A percentile compares a stretch with the other conserved stretches of the same genome.
phyloP scores from a whole-genome alignment of 35 echinoderm and acorn worm genomes.

The Strongylocentrotus purpuratus region DNA sequence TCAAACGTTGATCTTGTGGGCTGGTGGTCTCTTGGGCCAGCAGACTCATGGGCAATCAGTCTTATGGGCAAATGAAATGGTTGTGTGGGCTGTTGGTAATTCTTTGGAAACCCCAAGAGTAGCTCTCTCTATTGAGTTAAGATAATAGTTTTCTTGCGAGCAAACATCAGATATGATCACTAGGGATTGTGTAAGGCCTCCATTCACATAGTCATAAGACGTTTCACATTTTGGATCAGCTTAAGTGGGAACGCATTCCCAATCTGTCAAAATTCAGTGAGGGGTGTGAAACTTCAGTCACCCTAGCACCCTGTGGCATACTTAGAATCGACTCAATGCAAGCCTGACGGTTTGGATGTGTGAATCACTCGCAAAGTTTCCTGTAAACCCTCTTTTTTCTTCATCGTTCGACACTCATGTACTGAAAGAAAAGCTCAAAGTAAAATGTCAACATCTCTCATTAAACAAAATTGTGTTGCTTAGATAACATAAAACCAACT shows the following conservation, averaged over 20 bases:
- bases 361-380: conserved; percentile 34
- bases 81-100: too few relatives aligned
- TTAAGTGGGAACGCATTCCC: neutral
- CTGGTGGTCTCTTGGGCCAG: too few relatives aligned
- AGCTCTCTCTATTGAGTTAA: neutral
- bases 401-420: neutral
- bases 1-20: too few relatives aligned
- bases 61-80: too few relatives aligned
- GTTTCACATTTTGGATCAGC: neutral
- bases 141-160: neutral
- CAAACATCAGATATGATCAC: neutral
- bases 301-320: neutral
- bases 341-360: neutral
- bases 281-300: conserved; percentile 1
- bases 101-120: neutral
- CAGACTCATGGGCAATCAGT: too few relatives aligned
- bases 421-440: neutral
- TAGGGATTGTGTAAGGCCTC: neutral
- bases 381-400: neutral
- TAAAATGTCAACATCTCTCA: neutral
- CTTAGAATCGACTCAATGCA: neutral
- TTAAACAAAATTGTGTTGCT: too few relatives aligned
- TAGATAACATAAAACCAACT: too few relatives aligned
- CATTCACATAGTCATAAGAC: neutral
- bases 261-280: neutral